A percentile compares a stretch with the other conserved stretches of the same genome.
Evolutionary conservation across 2,797 vertebrate genomes (phyloP).

Genomic region (Eptatretus atami): DNA sequence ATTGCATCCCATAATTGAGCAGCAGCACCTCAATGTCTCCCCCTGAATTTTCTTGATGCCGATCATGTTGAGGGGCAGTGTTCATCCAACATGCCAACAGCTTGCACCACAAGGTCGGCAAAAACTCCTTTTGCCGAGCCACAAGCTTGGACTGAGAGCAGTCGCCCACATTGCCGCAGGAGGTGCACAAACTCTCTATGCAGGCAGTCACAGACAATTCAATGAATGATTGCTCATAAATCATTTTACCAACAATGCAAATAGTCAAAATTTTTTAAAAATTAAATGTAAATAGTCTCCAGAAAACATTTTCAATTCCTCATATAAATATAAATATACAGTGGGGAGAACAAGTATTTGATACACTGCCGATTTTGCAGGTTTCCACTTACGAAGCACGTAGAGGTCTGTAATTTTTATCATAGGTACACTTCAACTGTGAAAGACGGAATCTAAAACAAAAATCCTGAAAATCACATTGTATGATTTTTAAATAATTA

Average conservation of each 20-base stretch:
- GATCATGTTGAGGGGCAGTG: constrained; percentile 86
- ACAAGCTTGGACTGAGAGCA: constrained; percentile 89
- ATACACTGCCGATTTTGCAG: too few species aligned
- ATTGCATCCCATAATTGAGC: neutral
- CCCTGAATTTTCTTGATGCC: constrained; percentile 96
- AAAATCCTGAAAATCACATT: too few species aligned
- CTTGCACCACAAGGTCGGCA: constrained; percentile 73
- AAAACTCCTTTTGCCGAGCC: constrained; percentile 58
- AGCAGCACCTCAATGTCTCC: constrained; percentile 43
- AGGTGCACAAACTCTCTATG: constrained; percentile 42
- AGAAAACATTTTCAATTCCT: neutral
- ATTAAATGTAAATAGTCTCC: neutral
- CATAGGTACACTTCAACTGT: too few species aligned
- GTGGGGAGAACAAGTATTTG: too few species aligned
- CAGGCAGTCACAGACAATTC: neutral
- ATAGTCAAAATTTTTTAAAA: neutral
- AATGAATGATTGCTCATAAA: neutral
- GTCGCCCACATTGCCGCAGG: constrained; percentile 62
- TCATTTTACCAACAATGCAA: neutral
- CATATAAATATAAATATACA: too few species aligned
- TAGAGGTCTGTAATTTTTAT: too few species aligned
- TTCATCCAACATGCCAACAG: constrained; percentile 58
- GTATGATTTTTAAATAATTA: too few species aligned
- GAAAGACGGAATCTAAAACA: too few species aligned
- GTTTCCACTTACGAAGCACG: too few species aligned